phyloP scores from a whole-genome alignment of 2,113 vertebrate genomes.

The Athene cunicularia region DNA sequence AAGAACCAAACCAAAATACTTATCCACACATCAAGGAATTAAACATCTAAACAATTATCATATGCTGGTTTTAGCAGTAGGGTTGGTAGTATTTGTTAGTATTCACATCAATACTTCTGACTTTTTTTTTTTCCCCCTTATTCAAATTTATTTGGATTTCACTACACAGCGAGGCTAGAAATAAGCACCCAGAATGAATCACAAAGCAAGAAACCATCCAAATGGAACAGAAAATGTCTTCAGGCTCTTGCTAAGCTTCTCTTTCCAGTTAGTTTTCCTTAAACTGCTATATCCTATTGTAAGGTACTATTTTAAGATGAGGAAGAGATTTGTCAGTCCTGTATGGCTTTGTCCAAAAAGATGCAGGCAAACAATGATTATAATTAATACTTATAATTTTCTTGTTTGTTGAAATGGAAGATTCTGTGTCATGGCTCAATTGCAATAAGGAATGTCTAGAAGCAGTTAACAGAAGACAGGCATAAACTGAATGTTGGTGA shows the following conservation, averaged over 20 bases:
- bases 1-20: not conserved
- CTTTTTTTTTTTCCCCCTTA: too few relatives aligned
- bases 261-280: not conserved
- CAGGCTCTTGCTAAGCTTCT: not conserved
- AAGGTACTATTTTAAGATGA: not conserved
- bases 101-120: not conserved
- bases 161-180: not conserved
- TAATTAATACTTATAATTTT: not conserved
- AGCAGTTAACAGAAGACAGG: not conserved
- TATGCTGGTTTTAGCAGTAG: not conserved
- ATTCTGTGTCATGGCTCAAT: not conserved
- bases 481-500: not conserved
- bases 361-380: not conserved
- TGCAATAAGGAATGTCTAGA: not conserved
- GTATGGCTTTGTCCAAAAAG: not conserved
- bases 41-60: not conserved
- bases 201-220: not conserved
- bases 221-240: not conserved
- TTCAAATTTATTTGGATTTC: not conserved
- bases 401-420: not conserved
- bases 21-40: not conserved
- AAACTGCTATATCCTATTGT: not conserved
- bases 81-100: not conserved
- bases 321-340: not conserved
- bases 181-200: not conserved